Evolutionary conservation across 2,888 invertebrate genomes (phyloP).

Genomic region (Laspeyria flexula): DNA sequence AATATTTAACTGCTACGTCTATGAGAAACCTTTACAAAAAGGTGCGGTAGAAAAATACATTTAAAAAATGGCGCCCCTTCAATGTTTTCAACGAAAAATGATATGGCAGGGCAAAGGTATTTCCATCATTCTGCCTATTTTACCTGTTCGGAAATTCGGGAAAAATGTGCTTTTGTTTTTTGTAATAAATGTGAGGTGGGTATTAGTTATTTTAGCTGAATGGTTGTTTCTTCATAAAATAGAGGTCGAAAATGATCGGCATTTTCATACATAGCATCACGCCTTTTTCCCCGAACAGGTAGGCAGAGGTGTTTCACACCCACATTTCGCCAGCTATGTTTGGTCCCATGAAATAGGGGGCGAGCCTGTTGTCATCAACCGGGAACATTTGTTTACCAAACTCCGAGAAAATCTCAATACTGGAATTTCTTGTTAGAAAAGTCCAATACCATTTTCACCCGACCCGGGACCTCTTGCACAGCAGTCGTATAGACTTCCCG

Average conservation of each 20-base stretch:
- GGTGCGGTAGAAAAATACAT: background rate
- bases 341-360: too few relatives aligned
- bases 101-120: constrained; percentile 12
- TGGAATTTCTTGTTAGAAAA: too few relatives aligned
- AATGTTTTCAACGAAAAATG: constrained; percentile 6
- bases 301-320: too few relatives aligned
- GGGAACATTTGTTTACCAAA: too few relatives aligned
- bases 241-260: background rate
- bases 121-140: constrained; percentile 10
- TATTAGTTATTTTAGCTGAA: background rate
- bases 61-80: background rate
- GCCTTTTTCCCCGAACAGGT: too few relatives aligned
- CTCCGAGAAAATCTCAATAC: too few relatives aligned
- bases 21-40: background rate
- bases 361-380: too few relatives aligned
- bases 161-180: constrained; percentile 5
- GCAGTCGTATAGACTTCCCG: too few relatives aligned
- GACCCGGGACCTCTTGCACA: too few relatives aligned
- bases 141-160: constrained; percentile 13
- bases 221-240: background rate
- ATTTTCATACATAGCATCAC: background rate
- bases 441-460: too few relatives aligned
- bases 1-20: background rate
- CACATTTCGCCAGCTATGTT: too few relatives aligned
- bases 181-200: background rate